These are phyloP conservation scores for Rhizomys pruinosus DNA, from an alignment of 2,113 vertebrate genomes.

Conservation along the genomic window DNA sequence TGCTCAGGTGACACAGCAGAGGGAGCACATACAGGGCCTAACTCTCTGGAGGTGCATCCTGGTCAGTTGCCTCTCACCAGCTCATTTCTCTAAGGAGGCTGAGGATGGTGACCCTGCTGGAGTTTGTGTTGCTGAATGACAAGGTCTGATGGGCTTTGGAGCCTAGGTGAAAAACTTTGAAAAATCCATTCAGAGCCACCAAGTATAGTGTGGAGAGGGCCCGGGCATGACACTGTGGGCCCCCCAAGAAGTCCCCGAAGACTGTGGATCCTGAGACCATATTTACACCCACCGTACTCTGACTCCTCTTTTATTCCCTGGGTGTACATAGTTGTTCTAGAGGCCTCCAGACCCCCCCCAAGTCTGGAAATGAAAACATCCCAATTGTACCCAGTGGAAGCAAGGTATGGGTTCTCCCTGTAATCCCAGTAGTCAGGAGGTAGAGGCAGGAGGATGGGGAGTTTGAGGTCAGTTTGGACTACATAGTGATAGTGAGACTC, in stretches of 20 bases:
- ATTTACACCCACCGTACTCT: not conserved
- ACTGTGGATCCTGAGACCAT: not conserved
- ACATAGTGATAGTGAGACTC: too few species aligned
- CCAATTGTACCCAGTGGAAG: not conserved
- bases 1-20: not conserved
- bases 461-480: too few species aligned
- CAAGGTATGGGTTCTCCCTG: too few species aligned
- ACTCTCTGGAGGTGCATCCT: too few species aligned
- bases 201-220: not conserved
- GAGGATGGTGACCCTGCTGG: not conserved
- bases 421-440: too few species aligned
- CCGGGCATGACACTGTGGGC: not conserved
- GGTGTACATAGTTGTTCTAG: too few species aligned
- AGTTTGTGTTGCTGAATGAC: not conserved
- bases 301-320: not conserved
- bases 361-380: not conserved
- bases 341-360: too few species aligned
- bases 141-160: too few species aligned
- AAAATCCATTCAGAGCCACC: not conserved
- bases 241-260: too few species aligned
- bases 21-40: not conserved
- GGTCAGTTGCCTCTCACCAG: not conserved
- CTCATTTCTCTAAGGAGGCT: too few species aligned
- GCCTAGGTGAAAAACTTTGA: too few species aligned
- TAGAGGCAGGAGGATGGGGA: too few species aligned